phyloP scores from a whole-genome alignment of 1,140 invertebrate species.

The Apocrypta bakeri region DNA sequence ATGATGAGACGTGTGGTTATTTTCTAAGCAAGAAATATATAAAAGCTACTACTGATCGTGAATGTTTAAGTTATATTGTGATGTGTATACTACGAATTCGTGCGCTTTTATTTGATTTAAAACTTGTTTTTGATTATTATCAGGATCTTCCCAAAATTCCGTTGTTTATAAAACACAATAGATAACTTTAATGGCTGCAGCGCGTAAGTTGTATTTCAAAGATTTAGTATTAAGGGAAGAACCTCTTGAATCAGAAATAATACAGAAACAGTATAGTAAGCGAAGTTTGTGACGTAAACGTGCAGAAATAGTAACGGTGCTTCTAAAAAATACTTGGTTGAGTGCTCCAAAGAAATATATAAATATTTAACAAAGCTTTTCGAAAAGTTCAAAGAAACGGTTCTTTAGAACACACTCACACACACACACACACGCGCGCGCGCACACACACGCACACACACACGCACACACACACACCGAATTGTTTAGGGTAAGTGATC shows the following conservation, averaged over 20 bases:
- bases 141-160: conserved; percentile 28
- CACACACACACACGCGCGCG: too few relatives aligned
- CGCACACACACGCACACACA: too few relatives aligned
- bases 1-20: conserved; percentile 18
- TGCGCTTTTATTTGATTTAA: conserved; percentile 4
- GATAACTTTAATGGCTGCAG: not conserved
- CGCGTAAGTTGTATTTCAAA: not conserved
- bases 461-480: not conserved
- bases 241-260: not conserved
- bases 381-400: not conserved
- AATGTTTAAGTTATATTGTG: not conserved
- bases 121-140: not conserved
- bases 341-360: conserved; percentile 30
- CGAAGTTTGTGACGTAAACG: conserved; percentile 14
- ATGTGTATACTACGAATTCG: not conserved
- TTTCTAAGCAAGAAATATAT: conserved; percentile 16
- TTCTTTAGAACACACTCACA: conserved; percentile 22
- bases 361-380: not conserved
- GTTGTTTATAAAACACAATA: not conserved
- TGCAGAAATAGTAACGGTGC: conserved; percentile 24
- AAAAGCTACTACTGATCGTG: not conserved
- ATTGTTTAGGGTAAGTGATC: not conserved
- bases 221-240: conserved; percentile 21
- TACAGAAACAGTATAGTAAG: conserved; percentile 5
- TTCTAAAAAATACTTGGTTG: not conserved